Evolutionary conservation across 2,113 vertebrate species (phyloP).

Genomic region (Verasper variegatus): DNA sequence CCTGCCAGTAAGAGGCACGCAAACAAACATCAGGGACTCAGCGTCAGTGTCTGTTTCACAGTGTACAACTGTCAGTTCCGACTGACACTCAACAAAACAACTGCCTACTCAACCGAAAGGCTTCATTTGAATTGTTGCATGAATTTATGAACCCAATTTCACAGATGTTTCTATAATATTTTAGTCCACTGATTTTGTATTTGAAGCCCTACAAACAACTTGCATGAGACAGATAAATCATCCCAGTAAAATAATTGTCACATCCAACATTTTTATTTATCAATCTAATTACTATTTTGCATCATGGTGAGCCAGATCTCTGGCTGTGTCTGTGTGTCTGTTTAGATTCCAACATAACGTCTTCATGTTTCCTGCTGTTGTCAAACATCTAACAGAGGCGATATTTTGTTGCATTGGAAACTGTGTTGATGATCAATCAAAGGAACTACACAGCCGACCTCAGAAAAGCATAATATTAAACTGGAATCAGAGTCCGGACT

Average conservation of each 20-base stretch:
- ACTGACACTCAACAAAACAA: background rate
- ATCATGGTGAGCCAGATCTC: background rate
- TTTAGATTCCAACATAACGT: background rate
- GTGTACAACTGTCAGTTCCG: conserved; percentile 5
- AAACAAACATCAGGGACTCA: conserved; percentile 64
- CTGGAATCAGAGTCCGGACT: too few relatives aligned
- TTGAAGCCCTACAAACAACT: background rate
- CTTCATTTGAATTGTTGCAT: background rate
- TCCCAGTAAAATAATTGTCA: background rate
- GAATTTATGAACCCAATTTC: background rate
- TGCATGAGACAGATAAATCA: background rate
- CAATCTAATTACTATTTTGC: background rate
- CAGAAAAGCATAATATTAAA: too few relatives aligned
- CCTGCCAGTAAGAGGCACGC: conserved; percentile 46
- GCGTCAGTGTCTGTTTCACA: conserved; percentile 23
- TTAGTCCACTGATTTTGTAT: too few relatives aligned
- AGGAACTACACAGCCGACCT: background rate
- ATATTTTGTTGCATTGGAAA: too few relatives aligned
- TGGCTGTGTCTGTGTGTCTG: background rate
- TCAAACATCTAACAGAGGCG: too few relatives aligned
- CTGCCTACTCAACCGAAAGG: background rate
- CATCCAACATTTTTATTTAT: background rate
- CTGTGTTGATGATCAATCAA: background rate
- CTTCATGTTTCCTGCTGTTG: background rate
- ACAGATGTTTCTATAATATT: background rate